Evolutionary conservation across 2,113 vertebrate species (phyloP), one percentile per base, ranked within the genome.

Genomic region (Dipodomys ordii): DNA sequence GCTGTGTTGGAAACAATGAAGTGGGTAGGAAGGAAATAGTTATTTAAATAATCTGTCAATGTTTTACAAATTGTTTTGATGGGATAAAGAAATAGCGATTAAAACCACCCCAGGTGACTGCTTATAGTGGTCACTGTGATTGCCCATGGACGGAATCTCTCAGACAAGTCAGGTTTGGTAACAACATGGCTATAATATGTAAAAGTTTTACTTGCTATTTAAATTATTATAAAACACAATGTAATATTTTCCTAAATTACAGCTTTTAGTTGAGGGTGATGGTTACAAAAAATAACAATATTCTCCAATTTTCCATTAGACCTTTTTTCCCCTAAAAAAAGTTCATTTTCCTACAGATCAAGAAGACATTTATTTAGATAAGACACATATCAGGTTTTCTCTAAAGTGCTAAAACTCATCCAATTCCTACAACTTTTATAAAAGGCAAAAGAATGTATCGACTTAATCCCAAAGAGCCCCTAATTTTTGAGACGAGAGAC

Each of bases 311-410:
- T 62, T 32, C 30, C 64, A 87, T 2, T 92, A 62, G 39, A 93
- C 68, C 60, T 92, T 98, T 97, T 94, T 69, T 68, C 81, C 74
- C 39, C 74, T 69, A 76, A 78, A 92, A 77, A 64, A 1, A 87
- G 30, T 53, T 11, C 16, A 23, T 94, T 95, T 95, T 94, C 28
- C 84, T 65, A 68, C 0, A 85, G 0, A 0, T 11, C 53, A 57
- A 13, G 53, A 57, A 57, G 72, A 73, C 85, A 44, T 72, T 93
- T 10, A 88, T 84, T 73, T 35, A 44, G 46, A 69, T 82, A 27
- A 96, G 22, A 90, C 30, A 81, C 23, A 46, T 13, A 46, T 30
- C 27, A 28, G 25, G n/a, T 3, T 91, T 90, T 9, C 3, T 77
- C 49, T 6, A 83, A 97, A 97, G 89, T 72, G 72, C 79, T 30